phyloP scores from a whole-genome alignment of 2,888 invertebrate species.

The Dynastes maya region DNA sequence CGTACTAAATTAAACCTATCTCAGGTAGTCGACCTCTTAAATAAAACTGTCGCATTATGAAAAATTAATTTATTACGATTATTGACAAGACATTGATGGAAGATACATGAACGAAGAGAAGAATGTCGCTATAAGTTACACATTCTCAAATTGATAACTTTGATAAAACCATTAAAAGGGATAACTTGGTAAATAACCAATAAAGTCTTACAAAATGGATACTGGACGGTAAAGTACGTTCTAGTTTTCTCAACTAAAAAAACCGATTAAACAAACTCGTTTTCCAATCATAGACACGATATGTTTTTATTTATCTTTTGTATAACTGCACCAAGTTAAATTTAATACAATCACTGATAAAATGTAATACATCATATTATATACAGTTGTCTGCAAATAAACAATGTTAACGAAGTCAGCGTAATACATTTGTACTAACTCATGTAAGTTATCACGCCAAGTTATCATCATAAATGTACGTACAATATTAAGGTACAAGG shows the following conservation, averaged over 20 bases:
- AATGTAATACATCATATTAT: constrained; percentile 43
- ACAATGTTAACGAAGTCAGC: constrained; percentile 30
- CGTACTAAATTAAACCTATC: constrained; percentile 47
- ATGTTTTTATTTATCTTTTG: constrained; percentile 48
- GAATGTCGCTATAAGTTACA: constrained; percentile 53
- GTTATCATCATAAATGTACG: background rate
- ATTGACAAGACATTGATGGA: constrained; percentile 67
- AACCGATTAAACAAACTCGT: constrained; percentile 22
- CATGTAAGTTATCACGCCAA: constrained; percentile 20
- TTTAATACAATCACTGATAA: constrained; percentile 48
- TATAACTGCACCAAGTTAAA: constrained; percentile 50
- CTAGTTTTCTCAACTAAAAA: constrained; percentile 26
- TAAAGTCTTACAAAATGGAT: constrained; percentile 53
- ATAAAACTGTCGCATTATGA: constrained; percentile 49
- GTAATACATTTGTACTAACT: constrained; percentile 34
- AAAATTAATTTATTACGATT: constrained; percentile 60
- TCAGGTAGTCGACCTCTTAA: no score
- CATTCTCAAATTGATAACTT: background rate
- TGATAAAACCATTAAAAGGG: constrained; percentile 47
- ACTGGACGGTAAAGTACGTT: constrained; percentile 56
- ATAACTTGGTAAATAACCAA: constrained; percentile 48
- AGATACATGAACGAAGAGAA: constrained; percentile 65
- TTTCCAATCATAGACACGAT: constrained; percentile 50
- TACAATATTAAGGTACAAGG: no score
- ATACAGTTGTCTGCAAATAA: constrained; percentile 43